Percentiles rank a stretch among this genome's conserved stretches.
Evolutionary conservation across 2,113 vertebrate species (phyloP).

Genomic region (Macaca nemestrina): DNA sequence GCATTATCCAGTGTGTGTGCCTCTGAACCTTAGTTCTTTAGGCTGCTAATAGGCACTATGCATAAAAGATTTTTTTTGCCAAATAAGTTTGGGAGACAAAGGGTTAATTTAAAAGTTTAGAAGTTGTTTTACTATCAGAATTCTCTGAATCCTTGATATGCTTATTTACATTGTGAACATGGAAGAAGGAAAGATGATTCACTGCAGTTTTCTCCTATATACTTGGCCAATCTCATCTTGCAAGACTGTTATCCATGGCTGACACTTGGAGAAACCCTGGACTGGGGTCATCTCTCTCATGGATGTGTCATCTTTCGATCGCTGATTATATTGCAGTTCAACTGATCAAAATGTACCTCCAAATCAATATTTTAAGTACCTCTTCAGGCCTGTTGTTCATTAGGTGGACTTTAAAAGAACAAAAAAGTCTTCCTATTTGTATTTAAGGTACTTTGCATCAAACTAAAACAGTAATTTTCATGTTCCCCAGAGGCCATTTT

Average conservation of each 20-base stretch:
- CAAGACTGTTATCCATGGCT: background rate
- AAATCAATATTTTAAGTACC: background rate
- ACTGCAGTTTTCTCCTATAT: background rate
- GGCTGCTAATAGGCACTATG: background rate
- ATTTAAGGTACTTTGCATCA: background rate
- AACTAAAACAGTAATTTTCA: constrained; percentile 30
- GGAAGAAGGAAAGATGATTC: background rate
- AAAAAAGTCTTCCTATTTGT: background rate
- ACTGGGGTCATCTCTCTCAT: background rate
- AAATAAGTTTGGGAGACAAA: background rate
- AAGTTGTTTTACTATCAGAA: background rate
- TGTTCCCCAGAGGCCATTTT: constrained; percentile 5
- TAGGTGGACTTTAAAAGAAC: background rate
- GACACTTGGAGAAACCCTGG: background rate
- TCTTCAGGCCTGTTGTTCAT: background rate
- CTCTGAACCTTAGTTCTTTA: background rate
- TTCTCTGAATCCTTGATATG: background rate
- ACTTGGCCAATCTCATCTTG: background rate
- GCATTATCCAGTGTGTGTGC: background rate
- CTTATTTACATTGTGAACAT: background rate
- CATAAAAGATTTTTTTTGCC: background rate
- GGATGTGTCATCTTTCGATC: background rate
- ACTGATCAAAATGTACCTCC: background rate
- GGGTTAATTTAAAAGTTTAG: background rate
- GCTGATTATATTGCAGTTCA: background rate